These are phyloP conservation scores for Pinctada fucata DNA, from an alignment of 2,888 invertebrate genomes.

Conservation along the genomic window DNA sequence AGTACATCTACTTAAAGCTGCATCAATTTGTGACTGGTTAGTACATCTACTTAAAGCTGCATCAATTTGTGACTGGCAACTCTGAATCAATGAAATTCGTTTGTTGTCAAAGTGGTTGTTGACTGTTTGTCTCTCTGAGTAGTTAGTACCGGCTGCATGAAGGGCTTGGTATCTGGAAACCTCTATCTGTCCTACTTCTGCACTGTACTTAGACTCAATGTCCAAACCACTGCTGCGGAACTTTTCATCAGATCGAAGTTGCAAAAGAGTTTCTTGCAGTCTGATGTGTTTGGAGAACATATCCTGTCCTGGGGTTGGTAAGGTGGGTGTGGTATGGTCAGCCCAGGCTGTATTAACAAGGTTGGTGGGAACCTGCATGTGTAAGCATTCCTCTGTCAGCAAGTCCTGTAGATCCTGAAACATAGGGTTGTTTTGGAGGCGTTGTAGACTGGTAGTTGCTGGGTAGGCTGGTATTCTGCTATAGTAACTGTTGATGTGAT, in stretches of 20 bases:
- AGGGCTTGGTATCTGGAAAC: conserved; percentile 61
- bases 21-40: no score
- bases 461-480: not conserved
- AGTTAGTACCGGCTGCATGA: conserved; percentile 44
- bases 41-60: no score
- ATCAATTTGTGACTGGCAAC: not conserved
- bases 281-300: conserved; percentile 16
- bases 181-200: conserved; percentile 45
- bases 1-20: no score
- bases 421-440: conserved; percentile 62
- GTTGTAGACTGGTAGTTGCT: conserved; percentile 41
- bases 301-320: not conserved
- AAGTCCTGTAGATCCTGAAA: conserved; percentile 60
- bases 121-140: conserved; percentile 46
- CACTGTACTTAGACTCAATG: conserved; percentile 20
- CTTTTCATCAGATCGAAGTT: conserved; percentile 6
- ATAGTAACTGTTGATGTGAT: no score
- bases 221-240: conserved; percentile 4
- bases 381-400: conserved; percentile 57
- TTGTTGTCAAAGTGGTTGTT: conserved; percentile 59
- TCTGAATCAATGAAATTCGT: conserved; percentile 34
- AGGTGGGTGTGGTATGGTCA: not conserved
- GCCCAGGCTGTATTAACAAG: conserved; percentile 56
- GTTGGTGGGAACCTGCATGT: conserved; percentile 62
- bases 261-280: conserved; percentile 28